phyloP scores from a whole-genome alignment of 2,888 invertebrate genomes.

The Embidobia sp. region DNA sequence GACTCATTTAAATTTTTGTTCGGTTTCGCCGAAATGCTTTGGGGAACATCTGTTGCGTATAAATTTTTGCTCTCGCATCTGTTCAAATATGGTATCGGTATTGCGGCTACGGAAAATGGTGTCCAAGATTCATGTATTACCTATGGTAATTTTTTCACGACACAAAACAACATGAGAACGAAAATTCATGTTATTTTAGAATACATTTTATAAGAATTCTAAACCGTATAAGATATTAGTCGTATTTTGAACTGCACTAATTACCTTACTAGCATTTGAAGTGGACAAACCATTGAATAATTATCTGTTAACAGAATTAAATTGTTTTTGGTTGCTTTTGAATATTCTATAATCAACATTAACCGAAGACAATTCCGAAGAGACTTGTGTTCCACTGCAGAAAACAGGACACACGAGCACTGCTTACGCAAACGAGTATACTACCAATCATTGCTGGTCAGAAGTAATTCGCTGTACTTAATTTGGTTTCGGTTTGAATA shows the following conservation, averaged over 20 bases:
- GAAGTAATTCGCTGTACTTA: constrained; percentile 28
- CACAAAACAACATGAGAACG: no score
- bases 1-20: constrained; percentile 51
- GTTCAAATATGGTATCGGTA: constrained; percentile 26
- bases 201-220: no score
- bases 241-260: no score
- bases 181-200: no score
- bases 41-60: constrained; percentile 44
- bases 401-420: constrained; percentile 15
- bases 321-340: constrained; percentile 63
- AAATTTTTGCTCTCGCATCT: constrained; percentile 34
- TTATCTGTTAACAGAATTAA: constrained; percentile 74
- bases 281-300: constrained; percentile 71
- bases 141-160: background rate
- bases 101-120: background rate
- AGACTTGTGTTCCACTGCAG: constrained; percentile 9
- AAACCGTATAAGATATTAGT: no score
- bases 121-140: background rate
- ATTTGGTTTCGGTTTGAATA: constrained; percentile 19
- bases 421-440: constrained; percentile 19
- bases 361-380: constrained; percentile 23
- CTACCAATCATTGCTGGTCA: constrained; percentile 36
- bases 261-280: no score
- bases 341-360: constrained; percentile 30
- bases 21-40: constrained; percentile 23